Evolutionary conservation across 2,888 invertebrate genomes (phyloP).

Genomic region (Eristalis arbustorum): DNA sequence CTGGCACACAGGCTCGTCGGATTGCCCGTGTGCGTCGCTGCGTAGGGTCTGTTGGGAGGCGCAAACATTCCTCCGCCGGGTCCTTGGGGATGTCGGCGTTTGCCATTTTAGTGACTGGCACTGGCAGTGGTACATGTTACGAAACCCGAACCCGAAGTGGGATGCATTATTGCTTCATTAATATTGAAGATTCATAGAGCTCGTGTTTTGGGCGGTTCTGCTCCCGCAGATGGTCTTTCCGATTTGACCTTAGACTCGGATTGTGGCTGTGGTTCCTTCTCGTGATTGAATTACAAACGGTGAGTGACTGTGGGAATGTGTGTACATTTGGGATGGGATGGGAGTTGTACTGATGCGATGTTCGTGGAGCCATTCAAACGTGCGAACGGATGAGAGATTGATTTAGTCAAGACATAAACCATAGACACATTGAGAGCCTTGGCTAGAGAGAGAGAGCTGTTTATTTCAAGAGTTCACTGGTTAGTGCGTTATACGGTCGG

Average conservation of each 20-base stretch:
- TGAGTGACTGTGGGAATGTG: not conserved
- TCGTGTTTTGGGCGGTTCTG: constrained; percentile 9
- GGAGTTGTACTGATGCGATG: no score
- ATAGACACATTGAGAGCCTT: not conserved
- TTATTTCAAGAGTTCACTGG: no score
- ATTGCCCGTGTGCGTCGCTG: not conserved
- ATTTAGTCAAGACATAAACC: not conserved
- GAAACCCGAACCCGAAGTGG: constrained; percentile 5
- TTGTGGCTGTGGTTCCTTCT: not conserved
- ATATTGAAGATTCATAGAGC: constrained; percentile 39
- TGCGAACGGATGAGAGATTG: not conserved
- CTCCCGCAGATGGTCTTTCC: constrained; percentile 4
- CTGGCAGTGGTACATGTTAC: not conserved
- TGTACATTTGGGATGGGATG: not conserved
- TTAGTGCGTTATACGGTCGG: no score
- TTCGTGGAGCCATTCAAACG: no score
- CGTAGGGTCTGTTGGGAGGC: constrained; percentile 8
- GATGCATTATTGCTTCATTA: constrained; percentile 43
- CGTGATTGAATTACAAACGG: constrained; percentile 5
- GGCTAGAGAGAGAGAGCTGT: no score
- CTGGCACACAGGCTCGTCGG: not conserved
- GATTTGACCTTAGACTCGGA: not conserved
- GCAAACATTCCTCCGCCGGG: not conserved
- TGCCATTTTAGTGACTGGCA: not conserved
- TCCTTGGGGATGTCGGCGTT: not conserved